These are phyloP conservation scores for Tanytarsus gracilentus DNA, from an alignment of 2,888 invertebrate genomes.

Conservation along the genomic window DNA sequence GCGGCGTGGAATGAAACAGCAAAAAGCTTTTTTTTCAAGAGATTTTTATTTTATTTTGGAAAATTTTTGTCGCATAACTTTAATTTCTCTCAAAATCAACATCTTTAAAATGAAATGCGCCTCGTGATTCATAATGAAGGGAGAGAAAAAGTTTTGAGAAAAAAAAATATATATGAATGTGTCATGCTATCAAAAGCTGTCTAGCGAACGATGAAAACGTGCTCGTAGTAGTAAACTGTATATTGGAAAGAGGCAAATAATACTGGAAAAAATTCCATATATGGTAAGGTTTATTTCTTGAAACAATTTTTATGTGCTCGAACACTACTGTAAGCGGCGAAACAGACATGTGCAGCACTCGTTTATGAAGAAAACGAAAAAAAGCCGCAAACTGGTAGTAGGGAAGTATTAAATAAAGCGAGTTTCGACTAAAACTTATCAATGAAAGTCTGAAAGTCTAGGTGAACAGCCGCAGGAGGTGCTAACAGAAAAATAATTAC, in stretches of 20 bases:
- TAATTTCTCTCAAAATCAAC: too few relatives aligned
- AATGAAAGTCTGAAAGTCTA: conserved; percentile 28
- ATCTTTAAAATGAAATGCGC: too few relatives aligned
- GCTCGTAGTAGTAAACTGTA: conserved; percentile 17
- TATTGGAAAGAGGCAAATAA: conserved; percentile 27
- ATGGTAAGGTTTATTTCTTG: conserved; percentile 25
- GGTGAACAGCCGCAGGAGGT: conserved; percentile 14
- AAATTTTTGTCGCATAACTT: too few relatives aligned
- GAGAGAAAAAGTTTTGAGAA: too few relatives aligned
- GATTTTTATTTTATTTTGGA: too few relatives aligned
- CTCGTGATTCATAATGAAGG: too few relatives aligned
- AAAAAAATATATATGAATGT: too few relatives aligned
- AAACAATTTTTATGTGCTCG: conserved; percentile 18
- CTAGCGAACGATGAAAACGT: conserved; percentile 4
- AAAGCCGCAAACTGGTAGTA: conserved; percentile 11
- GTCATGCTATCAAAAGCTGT: conserved; percentile 10
- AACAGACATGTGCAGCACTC: conserved; percentile 23
- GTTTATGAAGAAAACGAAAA: neutral
- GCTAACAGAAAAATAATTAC: too few relatives aligned
- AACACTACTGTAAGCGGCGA: conserved; percentile 10
- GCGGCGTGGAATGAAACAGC: too few relatives aligned
- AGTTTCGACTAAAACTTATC: conserved; percentile 16
- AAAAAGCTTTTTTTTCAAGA: too few relatives aligned
- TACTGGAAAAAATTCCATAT: conserved; percentile 27
- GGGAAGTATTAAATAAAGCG: conserved; percentile 15